Evolutionary conservation across 2,888 invertebrate genomes (phyloP), one percentile per base, ranked within the genome.

Genomic region (Germaria angustata): DNA sequence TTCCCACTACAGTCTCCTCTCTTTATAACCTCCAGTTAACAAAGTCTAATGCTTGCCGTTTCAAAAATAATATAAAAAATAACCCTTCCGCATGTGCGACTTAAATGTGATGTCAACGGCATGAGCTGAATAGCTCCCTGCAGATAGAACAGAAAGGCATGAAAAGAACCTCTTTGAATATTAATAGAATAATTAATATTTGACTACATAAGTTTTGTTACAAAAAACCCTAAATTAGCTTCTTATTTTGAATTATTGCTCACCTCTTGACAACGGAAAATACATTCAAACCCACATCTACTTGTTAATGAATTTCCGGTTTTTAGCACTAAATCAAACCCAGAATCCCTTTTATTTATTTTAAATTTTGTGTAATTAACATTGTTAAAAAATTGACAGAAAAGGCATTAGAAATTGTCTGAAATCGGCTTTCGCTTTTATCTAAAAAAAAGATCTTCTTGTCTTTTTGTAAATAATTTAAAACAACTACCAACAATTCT

Each of bases 121-220:
- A 80, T 68, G 57, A 63, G 80, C 57, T 72, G 46, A 68, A 51
- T 24, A 66, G 9, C 28, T 75, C 61, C 61, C 34, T 59, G 20
- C 13, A 71, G 44, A 53, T 72, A 59, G 51, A 57, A 59, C 15
- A 20, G 36, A 44, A 51, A 57, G 15, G 7, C 41, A 75, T 53
- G 63, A 34, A 66, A 46, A 15, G 68, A 63, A 80, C 77, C 83
- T 73, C 77, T 80, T 83, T 83, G 83, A 82, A 82, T 82, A 82
- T 82, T 82, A 75, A 82, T 82, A 53, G 82, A 82, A 82, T 82
- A 73, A 69, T 82, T 75, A 78, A 82, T 82, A 75, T 75, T 71
- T 82, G 17, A 71, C 15, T 69, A 44, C n/a, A 53, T 2, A 24
- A 72, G 17, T 61, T 46, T 41, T 66, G 15, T 71, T 46, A 28